Evolutionary conservation across 2,113 vertebrate genomes (phyloP), one percentile per base, ranked within the genome.

Genomic region (Chascanopsetta lugubris): DNA sequence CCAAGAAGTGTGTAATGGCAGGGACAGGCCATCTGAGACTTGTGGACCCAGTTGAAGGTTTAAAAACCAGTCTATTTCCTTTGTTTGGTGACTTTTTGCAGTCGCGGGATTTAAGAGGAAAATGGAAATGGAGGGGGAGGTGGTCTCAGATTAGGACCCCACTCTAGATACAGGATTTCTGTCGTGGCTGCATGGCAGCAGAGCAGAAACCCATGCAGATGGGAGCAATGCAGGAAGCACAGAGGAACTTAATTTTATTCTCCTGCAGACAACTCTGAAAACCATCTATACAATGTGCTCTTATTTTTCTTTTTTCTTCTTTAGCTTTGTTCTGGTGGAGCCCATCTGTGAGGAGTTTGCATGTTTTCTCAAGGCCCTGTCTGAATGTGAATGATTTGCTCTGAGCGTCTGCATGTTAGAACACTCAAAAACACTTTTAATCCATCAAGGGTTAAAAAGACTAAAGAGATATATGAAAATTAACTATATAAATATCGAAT

Each of bases 11-110:
- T 59, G 25, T 59, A 29, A 45, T 59, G 42, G 22, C 17, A 13
- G 18, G 57, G 40, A 32, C 10, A 22, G 21, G 18, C 42, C 56
- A 42, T 47, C 17, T 9, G 50, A 66, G 40, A 54, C 56, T 43
- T 63, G 29, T 63, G 40, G 13, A 18, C 49, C 17, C 7, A 56
- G 45, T 53, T 45, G 5, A 5, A 9, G 32, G 7, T 25, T 34
- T 36, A 11, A 59, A 38, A 51, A 26, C 7, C 32, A 34, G n/a
- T 40, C 6, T 7, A 5, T 9, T 13, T 21, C 7, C 13, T 29
- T 43, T n/a, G 26, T 7, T 12, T 47, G 25, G 12, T 55, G 43
- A 47, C 29, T 20, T 20, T 49, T 5, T 20, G 27, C 24, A 59
- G 20, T 48, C 46, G 32, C 18, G 40, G 40, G 46, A 57, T 6